These are phyloP conservation scores for Paramormyrops hopkinsi DNA, from an alignment of 2,797 vertebrate genomes.

Conservation along the genomic window DNA sequence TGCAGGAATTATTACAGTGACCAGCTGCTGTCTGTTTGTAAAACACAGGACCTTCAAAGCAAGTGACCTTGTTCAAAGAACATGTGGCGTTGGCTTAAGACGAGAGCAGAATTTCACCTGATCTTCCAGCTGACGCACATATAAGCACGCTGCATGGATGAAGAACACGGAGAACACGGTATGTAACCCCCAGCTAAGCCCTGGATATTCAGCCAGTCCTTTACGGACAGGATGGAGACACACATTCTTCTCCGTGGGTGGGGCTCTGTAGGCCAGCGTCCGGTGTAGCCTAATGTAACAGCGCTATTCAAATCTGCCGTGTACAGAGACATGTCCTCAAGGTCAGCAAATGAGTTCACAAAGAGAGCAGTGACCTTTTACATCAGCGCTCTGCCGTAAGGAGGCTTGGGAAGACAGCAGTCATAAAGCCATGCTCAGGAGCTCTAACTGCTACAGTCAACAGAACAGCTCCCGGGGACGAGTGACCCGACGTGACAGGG, in stretches of 20 bases:
- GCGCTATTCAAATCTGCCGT: background rate
- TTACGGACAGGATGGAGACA: background rate
- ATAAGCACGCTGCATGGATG: background rate
- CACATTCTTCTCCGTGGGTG: background rate
- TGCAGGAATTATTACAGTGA: background rate
- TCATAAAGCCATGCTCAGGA: background rate
- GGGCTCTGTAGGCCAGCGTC: background rate
- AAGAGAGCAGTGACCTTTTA: slow-evolving; percentile 14
- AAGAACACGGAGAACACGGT: background rate
- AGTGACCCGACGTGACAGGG: background rate
- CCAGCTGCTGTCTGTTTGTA: slow-evolving; percentile 6
- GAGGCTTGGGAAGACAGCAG: background rate
- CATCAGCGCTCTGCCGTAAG: slow-evolving; percentile 8
- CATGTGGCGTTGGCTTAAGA: background rate
- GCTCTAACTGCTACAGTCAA: background rate
- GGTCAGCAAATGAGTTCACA: background rate
- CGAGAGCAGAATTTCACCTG: background rate
- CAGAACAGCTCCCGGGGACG: background rate
- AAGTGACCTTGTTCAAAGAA: slow-evolving; percentile 1
- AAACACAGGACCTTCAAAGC: slow-evolving; percentile 2
- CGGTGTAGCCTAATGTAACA: background rate
- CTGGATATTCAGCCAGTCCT: background rate
- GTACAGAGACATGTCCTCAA: background rate
- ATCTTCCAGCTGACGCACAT: too few species aligned
- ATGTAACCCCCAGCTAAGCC: background rate